Percentiles rank a stretch among this genome's conserved stretches.
phyloP scores from a whole-genome alignment of 2,113 vertebrate species.

The Prietella phreatophila region DNA sequence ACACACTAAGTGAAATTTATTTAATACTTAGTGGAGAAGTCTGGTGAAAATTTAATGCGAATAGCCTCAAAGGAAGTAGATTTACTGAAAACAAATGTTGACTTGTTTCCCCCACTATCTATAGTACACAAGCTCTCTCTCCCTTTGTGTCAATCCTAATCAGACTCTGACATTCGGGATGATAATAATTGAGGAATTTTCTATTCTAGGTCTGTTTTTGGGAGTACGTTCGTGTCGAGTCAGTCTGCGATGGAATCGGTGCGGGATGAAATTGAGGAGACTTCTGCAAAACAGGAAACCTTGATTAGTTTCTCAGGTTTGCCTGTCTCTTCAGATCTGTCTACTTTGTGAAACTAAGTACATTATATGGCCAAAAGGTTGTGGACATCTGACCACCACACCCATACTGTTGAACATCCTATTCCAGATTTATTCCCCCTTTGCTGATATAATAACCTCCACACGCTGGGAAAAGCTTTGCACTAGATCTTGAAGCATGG shows the following conservation, averaged over 20 bases:
- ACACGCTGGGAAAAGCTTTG: background rate
- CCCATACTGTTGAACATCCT: background rate
- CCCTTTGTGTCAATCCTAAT: background rate
- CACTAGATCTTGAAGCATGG: background rate
- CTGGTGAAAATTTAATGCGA: no score
- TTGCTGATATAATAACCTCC: background rate
- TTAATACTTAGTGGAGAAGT: no score
- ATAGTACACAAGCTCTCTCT: background rate
- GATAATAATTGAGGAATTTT: background rate
- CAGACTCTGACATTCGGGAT: background rate
- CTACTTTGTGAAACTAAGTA: background rate
- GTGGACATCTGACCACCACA: background rate
- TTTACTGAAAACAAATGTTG: no score
- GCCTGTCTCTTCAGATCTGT: background rate
- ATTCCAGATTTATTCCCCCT: background rate
- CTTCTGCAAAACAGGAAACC: conserved; percentile 62
- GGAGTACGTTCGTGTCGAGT: conserved; percentile 75
- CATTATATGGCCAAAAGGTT: background rate
- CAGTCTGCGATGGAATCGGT: conserved; percentile 63
- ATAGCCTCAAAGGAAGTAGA: no score
- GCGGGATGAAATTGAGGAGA: conserved; percentile 71
- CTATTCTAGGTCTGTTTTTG: conserved; percentile 70
- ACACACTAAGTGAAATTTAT: no score
- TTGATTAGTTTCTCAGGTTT: conserved; percentile 69
- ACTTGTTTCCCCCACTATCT: background rate